Base-by-base conservation (phyloP, 2,888 invertebrate genomes). In the Megaustenia siamemsis region DNA sequence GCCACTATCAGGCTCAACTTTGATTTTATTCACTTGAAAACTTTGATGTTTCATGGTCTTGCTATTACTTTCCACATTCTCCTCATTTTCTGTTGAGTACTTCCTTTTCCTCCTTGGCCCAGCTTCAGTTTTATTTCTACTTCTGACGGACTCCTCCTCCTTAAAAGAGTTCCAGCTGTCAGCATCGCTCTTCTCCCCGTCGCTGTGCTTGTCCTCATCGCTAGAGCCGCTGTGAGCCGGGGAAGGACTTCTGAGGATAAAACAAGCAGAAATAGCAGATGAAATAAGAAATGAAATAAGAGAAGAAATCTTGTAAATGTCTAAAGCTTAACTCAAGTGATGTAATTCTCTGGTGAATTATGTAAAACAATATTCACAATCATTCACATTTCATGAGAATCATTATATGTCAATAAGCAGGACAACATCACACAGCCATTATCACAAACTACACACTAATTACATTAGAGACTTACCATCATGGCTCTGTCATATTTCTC, bases 101-200 rank as follows among this genome's bases (percentile, higher is more conserved):
- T 69, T 80, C 15, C 69, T 35, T 68, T 80, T 68, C 21, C 69
- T 68, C n/a, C 38, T 35, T 0, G 69, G 24, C 4, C 18, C 3
- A 21, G 45, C 24, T 0, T 53, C 18, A 35, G 12, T 8, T 12
- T 66, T 43, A 4, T 49, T 38, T 10, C 32, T 38, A 66, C 28
- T n/a, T 18, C 15, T 40, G 40, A 8, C 32, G 3, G 12, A 8
- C 6, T 28, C 35, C 32, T 63, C 75, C 21, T 83, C 68, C 6
- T 66, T 6, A 53, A n/a, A 77, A n/a, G 83, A 83, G 43, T 77
- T 77, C 83, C 83, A 83, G 40, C 83, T 83, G 28, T 66, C 32
- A 10, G 83, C 60, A 43, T 83, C 83, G 49, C 82, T 82, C 18
- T 53, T 53, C 18, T 60, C 56, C 6, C 32, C 40, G 60, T 43